A percentile compares a stretch with the other conserved stretches of the same genome.
Conservation (phyloP, 2,113 vertebrate genomes). For the Perca flavescens region DNA sequence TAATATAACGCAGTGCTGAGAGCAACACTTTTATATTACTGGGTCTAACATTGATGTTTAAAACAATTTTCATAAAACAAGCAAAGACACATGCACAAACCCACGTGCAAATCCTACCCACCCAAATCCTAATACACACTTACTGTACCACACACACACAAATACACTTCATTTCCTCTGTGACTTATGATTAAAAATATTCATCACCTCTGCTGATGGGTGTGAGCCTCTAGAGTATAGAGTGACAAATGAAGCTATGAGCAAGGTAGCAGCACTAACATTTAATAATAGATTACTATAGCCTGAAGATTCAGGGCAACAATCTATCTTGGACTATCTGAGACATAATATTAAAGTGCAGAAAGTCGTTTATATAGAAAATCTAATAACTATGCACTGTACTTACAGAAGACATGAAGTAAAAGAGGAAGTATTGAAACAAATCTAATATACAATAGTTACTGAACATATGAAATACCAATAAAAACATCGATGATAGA, state of each 20-base stretch:
- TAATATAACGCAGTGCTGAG: background rate
- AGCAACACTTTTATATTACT: background rate
- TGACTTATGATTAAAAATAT: conserved; percentile 55
- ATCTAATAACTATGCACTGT: background rate
- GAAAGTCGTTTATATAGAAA: background rate
- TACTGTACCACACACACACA: conserved; percentile 8
- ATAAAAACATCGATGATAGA: background rate
- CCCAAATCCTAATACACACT: conserved; percentile 2
- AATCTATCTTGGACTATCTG: conserved; percentile 5
- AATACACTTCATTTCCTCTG: conserved; percentile 40
- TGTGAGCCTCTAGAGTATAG: conserved; percentile 32
- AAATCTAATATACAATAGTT: background rate
- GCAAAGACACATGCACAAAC: conserved; percentile 24
- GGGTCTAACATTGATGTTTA: conserved; percentile 8
- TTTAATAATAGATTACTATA: conserved; percentile 26
- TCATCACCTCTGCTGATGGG: conserved; percentile 27
- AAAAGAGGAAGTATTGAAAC: background rate
- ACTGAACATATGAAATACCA: background rate
- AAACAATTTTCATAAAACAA: conserved; percentile 29
- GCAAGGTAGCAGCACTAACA: background rate
- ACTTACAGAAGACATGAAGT: background rate
- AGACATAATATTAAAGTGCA: background rate
- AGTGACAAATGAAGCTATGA: conserved; percentile 29
- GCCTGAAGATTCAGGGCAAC: background rate
- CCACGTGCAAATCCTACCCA: background rate